A percentile compares a stretch with the other conserved stretches of the same genome.
Evolutionary conservation across 2,797 vertebrate species (phyloP).

Genomic region (Adelosebastes latens): DNA sequence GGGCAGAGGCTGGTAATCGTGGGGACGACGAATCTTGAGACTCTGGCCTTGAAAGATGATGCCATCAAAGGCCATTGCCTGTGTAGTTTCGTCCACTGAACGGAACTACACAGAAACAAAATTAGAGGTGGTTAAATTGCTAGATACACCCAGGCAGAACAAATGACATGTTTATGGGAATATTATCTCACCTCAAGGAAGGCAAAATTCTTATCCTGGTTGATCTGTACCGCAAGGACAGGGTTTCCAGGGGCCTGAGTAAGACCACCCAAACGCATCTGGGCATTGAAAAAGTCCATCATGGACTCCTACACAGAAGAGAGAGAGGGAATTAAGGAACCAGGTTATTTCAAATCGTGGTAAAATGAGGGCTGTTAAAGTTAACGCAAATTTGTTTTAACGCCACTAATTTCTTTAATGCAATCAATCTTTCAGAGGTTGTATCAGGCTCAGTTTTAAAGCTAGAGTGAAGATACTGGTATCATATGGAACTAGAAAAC

Average conservation of each 20-base stretch:
- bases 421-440: too few relatives aligned
- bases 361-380: too few relatives aligned
- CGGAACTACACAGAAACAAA: slow-evolving; percentile 84
- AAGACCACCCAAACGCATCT: slow-evolving; percentile 94
- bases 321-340: not conserved
- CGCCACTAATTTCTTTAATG: too few relatives aligned
- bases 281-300: slow-evolving; percentile 98
- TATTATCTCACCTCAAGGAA: slow-evolving; percentile 88
- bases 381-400: too few relatives aligned
- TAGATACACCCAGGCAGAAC: not conserved
- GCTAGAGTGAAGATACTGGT: too few relatives aligned
- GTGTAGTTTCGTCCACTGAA: slow-evolving; percentile 94
- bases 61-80: slow-evolving; percentile 95
- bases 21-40: slow-evolving; percentile 93
- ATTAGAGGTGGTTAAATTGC: not conserved
- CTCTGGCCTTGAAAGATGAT: slow-evolving; percentile 97
- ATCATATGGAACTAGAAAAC: too few relatives aligned
- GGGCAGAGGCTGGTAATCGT: slow-evolving; percentile 93
- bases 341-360: not conserved
- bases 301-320: slow-evolving; percentile 88
- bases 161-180: not conserved
- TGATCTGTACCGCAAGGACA: slow-evolving; percentile 95
- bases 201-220: slow-evolving; percentile 97
- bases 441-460: too few relatives aligned
- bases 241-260: slow-evolving; percentile 95